These are phyloP conservation scores for Venustaconcha ellipsiformis DNA, from an alignment of 1,140 invertebrate species.

Conservation along the genomic window DNA sequence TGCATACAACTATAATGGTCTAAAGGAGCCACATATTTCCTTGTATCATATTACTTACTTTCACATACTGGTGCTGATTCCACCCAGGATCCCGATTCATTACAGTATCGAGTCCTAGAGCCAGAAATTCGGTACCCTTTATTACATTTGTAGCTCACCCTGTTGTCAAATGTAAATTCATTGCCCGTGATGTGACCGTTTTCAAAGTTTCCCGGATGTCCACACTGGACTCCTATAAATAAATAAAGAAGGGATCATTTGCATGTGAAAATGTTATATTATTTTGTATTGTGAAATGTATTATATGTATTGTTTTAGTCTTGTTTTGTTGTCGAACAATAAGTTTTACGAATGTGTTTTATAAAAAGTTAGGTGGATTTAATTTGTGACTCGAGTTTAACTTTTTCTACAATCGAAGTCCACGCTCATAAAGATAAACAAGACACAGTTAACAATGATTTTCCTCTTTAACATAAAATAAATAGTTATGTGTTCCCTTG, in stretches of 20 bases:
- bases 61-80: slow-evolving; percentile 54
- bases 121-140: slow-evolving; percentile 83
- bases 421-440: too few species aligned
- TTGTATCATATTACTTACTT: slow-evolving; percentile 27
- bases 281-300: too few species aligned
- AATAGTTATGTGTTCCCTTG: too few species aligned
- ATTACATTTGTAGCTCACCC: slow-evolving; percentile 64
- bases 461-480: too few species aligned
- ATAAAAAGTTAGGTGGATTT: too few species aligned
- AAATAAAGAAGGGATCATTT: not conserved
- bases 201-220: slow-evolving; percentile 81
- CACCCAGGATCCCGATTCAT: slow-evolving; percentile 67
- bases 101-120: slow-evolving; percentile 75
- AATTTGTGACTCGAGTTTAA: too few species aligned
- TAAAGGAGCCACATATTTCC: too few species aligned
- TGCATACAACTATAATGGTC: not conserved
- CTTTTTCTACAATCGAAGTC: too few species aligned
- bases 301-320: too few species aligned
- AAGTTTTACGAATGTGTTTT: too few species aligned
- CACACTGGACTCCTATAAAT: slow-evolving; percentile 86
- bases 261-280: not conserved
- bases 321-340: too few species aligned
- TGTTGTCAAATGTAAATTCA: slow-evolving; percentile 73
- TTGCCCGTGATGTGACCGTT: slow-evolving; percentile 84
- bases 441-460: too few species aligned